Evolutionary conservation across 2,888 invertebrate genomes (phyloP), one percentile per base, ranked within the genome.

Genomic region (Hirtodrosophila histrioides): DNA sequence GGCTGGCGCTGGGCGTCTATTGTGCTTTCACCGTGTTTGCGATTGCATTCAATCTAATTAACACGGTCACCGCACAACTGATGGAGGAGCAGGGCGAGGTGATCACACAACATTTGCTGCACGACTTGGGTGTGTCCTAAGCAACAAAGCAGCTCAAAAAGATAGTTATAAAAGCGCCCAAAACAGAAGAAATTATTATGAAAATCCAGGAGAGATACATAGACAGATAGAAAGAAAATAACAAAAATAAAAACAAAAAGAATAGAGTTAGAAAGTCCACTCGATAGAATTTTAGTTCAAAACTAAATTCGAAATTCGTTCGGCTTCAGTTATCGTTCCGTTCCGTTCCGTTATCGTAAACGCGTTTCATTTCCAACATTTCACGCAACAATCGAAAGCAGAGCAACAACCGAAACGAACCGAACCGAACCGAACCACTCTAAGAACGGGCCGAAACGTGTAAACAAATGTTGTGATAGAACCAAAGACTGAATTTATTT

Each of bases 11-110:
- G 11, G 97, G 97, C 11, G 96, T 98, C 17, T 98, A 98, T 93
- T 95, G 97, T 0, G 97, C 97, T 3, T 98, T 97, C 92, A 97
- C 97, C 46, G 94, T 97, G 60, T 98, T 98, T 92, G 98, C 98
- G 54, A 94, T 98, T 68, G 95, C 97, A 65, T 98, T 97, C 94
- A 98, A 98, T 92, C 76, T 91, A 50, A 84, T 90, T 63, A 96
- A 96, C 91, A 95, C 94, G 68, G 89, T 91, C 57, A 89, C 91
- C 51, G 91, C 91, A 58, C 91, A 92, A 81, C 83, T 89, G 75
- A 90, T 92, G 76, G 92, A 92, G 84, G 91, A 91, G 76, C 89
- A 91, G 82, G 90, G 91, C 72, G 92, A 90, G 89, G 91, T 89
- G 82, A 88, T 91, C 48, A 91, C 89, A 86, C 91, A 91, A 88